These are phyloP conservation scores for Stichodactyla mertensii DNA, from an alignment of 64 coral and sea anemone species.

Conservation along the genomic window DNA sequence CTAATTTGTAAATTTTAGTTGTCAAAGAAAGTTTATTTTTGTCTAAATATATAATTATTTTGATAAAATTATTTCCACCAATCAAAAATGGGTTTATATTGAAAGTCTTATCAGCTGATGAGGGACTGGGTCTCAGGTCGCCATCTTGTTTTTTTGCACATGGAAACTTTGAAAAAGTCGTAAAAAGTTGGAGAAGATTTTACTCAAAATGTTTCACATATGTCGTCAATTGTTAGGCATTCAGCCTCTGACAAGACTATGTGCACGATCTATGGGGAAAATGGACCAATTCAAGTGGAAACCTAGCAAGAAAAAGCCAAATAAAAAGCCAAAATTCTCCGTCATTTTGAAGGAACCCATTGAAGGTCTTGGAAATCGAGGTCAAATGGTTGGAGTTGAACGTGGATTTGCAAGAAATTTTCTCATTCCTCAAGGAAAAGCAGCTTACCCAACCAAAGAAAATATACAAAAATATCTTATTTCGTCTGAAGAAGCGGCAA, in stretches of 20 bases:
- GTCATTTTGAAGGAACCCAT: constrained; percentile 66
- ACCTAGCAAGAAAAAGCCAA: constrained; percentile 60
- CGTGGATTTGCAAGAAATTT: constrained; percentile 74
- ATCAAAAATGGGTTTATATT: too few species aligned
- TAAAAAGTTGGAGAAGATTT: not conserved
- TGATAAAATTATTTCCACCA: too few species aligned
- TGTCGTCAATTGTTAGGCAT: constrained; percentile 42
- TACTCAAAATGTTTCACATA: constrained; percentile 41
- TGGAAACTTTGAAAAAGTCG: not conserved
- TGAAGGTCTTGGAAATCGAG: constrained; percentile 62
- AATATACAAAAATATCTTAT: constrained; percentile 62
- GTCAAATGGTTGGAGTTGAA: constrained; percentile 63
- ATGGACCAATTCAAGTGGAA: constrained; percentile 94
- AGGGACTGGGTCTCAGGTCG: not conserved
- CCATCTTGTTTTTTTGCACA: not conserved
- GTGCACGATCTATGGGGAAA: constrained; percentile 83
- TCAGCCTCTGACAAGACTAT: constrained; percentile 30
- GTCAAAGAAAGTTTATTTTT: not conserved
- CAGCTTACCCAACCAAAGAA: constrained; percentile 75
- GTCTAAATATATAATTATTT: too few species aligned
- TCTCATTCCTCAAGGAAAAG: constrained; percentile 69
- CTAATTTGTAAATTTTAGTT: not conserved
- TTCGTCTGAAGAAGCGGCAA: constrained; percentile 36
- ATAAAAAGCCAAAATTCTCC: constrained; percentile 56
- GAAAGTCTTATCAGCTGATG: not conserved